phyloP scores from a whole-genome alignment of 2,113 vertebrate species.

The Oxyruncus cristatus region DNA sequence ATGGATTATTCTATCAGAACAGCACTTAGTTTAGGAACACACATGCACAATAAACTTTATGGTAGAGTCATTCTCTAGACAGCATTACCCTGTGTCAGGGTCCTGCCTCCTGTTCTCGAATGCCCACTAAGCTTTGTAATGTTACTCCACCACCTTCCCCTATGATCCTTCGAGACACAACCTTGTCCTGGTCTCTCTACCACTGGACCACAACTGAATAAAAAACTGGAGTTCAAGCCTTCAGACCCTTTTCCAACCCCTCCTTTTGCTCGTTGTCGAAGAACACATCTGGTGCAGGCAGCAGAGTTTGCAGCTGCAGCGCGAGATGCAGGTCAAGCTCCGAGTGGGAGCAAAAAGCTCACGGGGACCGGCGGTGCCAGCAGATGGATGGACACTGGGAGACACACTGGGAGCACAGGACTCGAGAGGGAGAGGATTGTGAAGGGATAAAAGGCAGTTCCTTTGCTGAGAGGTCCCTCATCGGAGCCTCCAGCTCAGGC shows the following conservation, averaged over 20 bases:
- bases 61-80: not conserved
- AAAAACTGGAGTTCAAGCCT: not conserved
- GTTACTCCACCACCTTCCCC: not conserved
- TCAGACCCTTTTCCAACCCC: not conserved
- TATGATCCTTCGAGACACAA: fast-evolving
- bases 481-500: not conserved
- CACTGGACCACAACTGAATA: not conserved
- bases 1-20: not conserved
- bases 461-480: not conserved
- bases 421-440: not conserved
- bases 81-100: not conserved
- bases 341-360: not conserved
- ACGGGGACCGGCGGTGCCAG: not conserved
- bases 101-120: no score
- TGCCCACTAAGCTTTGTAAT: not conserved
- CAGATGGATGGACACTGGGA: not conserved
- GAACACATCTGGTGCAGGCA: not conserved
- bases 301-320: not conserved
- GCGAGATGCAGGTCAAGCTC: not conserved
- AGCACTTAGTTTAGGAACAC: not conserved
- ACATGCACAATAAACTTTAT: fast-evolving
- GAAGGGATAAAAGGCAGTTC: not conserved
- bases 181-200: not conserved
- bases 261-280: not conserved
- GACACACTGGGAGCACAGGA: not conserved